Percentiles rank a stretch among this genome's conserved stretches.
phyloP scores from a whole-genome alignment of 2,797 vertebrate genomes.

The Iguana delicatissima region DNA sequence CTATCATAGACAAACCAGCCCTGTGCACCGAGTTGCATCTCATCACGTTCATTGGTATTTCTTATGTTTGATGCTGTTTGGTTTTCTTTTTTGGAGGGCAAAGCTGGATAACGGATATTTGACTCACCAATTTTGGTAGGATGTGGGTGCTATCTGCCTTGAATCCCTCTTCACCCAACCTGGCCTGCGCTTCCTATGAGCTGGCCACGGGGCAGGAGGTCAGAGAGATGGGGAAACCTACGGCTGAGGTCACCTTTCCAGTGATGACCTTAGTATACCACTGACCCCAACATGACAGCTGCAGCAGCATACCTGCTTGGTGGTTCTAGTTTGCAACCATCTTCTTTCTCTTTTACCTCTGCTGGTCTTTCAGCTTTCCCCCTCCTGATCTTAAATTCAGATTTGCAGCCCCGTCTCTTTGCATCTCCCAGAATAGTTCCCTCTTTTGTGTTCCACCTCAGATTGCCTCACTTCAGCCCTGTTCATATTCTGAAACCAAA shows the following conservation, averaged over 20 bases:
- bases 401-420: neutral
- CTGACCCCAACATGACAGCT: conserved; percentile 16
- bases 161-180: conserved; percentile 22
- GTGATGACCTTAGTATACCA: conserved; percentile 24
- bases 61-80: too few relatives aligned
- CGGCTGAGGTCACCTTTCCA: conserved; percentile 3
- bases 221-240: conserved; percentile 31
- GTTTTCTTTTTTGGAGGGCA: neutral
- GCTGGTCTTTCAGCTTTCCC: neutral
- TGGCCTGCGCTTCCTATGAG: conserved; percentile 27
- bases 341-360: neutral
- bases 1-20: too few relatives aligned
- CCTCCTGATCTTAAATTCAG: neutral
- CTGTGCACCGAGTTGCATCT: neutral
- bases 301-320: neutral
- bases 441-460: neutral
- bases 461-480: neutral
- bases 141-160: neutral
- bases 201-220: conserved; percentile 11
- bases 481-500: neutral
- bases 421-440: neutral
- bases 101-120: neutral
- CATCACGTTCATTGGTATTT: neutral
- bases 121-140: neutral
- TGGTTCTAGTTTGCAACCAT: neutral